These are phyloP conservation scores for Oceanodroma tethys DNA, from an alignment of 2,113 vertebrate genomes.

Conservation along the genomic window DNA sequence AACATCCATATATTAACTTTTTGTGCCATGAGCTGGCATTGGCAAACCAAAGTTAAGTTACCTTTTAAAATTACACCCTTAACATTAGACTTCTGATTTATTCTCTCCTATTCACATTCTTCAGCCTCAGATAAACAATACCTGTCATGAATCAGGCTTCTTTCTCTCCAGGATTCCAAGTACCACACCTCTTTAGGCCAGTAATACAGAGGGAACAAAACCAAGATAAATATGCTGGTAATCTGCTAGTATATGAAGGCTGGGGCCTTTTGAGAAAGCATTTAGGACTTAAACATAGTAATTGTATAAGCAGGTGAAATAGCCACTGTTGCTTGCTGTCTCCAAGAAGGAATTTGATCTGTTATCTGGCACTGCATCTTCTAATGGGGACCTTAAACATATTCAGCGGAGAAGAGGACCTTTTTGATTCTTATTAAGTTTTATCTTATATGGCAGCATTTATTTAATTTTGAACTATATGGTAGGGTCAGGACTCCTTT, in stretches of 20 bases:
- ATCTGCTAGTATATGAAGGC: background rate
- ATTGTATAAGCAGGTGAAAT: background rate
- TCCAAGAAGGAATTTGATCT: background rate
- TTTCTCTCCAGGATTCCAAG: background rate
- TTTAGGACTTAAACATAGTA: background rate
- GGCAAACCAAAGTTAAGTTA: background rate
- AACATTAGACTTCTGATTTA: background rate
- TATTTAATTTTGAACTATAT: background rate
- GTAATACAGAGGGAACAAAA: background rate
- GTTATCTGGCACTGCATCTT: background rate
- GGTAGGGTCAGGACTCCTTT: background rate
- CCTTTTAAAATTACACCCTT: background rate
- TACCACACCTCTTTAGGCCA: background rate
- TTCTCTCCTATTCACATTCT: background rate
- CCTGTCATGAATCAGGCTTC: background rate
- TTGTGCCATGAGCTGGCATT: background rate
- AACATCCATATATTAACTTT: background rate
- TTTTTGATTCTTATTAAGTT: background rate
- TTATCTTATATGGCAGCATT: background rate
- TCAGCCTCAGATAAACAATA: background rate
- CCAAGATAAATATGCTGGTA: background rate
- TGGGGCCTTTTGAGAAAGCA: background rate
- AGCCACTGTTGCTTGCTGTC: background rate
- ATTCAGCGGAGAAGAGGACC: background rate
- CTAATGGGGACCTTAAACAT: background rate